Percentiles rank a stretch among this genome's conserved stretches.
Evolutionary conservation across 2,888 invertebrate genomes (phyloP).

Genomic region (Epinotia ramella): DNA sequence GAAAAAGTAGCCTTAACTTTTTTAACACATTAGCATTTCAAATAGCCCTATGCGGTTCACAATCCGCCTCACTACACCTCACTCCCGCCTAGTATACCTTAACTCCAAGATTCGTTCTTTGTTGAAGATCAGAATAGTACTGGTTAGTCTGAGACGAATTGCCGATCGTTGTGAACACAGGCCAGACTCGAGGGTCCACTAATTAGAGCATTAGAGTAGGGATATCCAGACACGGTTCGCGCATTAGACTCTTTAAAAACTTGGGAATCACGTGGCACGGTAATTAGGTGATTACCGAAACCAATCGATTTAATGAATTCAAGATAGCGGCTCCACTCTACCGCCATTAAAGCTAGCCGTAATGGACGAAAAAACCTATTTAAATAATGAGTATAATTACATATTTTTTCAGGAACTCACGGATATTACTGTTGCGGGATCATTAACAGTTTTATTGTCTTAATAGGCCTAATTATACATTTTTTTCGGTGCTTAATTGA

Average conservation of each 20-base stretch:
- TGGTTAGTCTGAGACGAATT: not conserved
- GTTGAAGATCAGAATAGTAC: not conserved
- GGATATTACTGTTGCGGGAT: slow-evolving; percentile 83
- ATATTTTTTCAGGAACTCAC: slow-evolving; percentile 83
- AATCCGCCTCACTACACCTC: not conserved
- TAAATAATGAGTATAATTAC: slow-evolving; percentile 85
- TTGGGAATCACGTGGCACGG: slow-evolving; percentile 76
- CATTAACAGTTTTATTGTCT: slow-evolving; percentile 85
- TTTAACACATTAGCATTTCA: slow-evolving; percentile 59
- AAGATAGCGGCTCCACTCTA: slow-evolving; percentile 78
- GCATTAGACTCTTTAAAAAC: slow-evolving; percentile 78
- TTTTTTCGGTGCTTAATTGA: slow-evolving; percentile 84
- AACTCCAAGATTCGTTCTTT: not conserved
- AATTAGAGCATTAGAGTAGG: slow-evolving; percentile 77
- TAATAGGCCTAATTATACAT: slow-evolving; percentile 85
- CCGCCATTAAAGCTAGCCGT: slow-evolving; percentile 79
- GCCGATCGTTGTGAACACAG: not conserved
- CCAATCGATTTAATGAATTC: slow-evolving; percentile 84
- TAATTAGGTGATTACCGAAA: slow-evolving; percentile 85
- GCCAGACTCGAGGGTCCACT: slow-evolving; percentile 57
- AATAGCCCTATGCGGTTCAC: slow-evolving; percentile 50
- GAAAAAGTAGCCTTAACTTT: slow-evolving; percentile 50
- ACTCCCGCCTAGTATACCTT: not conserved
- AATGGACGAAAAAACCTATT: slow-evolving; percentile 83
- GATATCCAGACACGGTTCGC: slow-evolving; percentile 82